Base-by-base conservation (phyloP, 2,888 invertebrate genomes). In the Clanis bilineata region DNA sequence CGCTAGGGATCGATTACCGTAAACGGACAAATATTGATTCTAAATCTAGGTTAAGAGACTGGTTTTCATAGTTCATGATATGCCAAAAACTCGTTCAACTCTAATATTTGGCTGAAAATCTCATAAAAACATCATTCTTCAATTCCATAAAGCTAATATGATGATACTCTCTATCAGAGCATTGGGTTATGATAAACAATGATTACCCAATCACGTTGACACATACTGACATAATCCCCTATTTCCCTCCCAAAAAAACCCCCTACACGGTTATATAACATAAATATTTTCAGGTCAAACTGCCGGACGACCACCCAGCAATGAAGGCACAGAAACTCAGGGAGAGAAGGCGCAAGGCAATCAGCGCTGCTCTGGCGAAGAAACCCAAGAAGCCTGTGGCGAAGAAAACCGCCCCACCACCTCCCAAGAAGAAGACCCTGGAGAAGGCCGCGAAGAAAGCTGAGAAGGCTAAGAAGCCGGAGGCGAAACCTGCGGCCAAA, bases 241-340 rank as follows among this genome's bases (percentile, higher is more conserved):
- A 5, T 15, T 10, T 15, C 18, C 6, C 21, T n/a, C 6, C 9
- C 18, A 28, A 7, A n/a, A 45, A 36, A 12, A 4, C 9, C 23
- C 0, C 7, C 39, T 1, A 56, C 28, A 15, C 36, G 12, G 32
- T 21, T 18, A 3, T 15, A n/a, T n/a, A n/a, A n/a, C n/a, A n/a
- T n/a, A n/a, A n/a, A n/a, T n/a, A n/a, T n/a, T n/a, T n/a, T n/a
- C 80, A 94, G 93, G 90, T 93, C 62, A 90, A 92, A 64, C 77
- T 93, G 64, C 79, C 93, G 0, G 85, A 79, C 0, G 71, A 74
- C 18, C 86, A 93, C 66, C 82, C 90, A 2, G 93, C 93, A 0
- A 88, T 93, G 44, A 92, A 86, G 59, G 88, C 93, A 0, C 82
- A 93, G 57, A 93, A 92, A 56, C 74, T 93, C 2, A 87, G 93